These are phyloP conservation scores for Pocota personata DNA, from an alignment of 2,888 invertebrate genomes.

Conservation along the genomic window DNA sequence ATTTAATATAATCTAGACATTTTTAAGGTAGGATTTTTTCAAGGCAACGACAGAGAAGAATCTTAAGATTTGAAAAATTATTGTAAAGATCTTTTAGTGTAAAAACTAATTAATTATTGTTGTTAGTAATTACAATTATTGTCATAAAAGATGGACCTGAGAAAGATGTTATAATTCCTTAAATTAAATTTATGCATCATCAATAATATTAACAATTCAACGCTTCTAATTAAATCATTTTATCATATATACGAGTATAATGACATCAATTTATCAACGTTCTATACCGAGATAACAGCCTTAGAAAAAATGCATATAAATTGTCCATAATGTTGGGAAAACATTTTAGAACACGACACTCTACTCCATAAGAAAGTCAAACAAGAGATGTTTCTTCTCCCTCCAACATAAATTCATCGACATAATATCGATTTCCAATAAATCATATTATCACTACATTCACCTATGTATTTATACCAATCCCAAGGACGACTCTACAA, in stretches of 20 bases:
- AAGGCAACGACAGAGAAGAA: no score
- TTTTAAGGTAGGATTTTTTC: no score
- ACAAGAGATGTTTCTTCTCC: background rate
- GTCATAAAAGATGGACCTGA: background rate
- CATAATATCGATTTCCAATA: conserved; percentile 2
- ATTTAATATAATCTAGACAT: no score
- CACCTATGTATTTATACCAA: background rate
- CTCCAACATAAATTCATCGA: background rate
- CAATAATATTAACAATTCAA: background rate
- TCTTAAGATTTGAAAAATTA: no score
- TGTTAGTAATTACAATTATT: background rate
- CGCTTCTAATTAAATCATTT: background rate
- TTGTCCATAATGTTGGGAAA: background rate
- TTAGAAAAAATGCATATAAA: conserved; percentile 4
- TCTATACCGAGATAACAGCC: no score
- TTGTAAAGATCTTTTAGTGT: no score
- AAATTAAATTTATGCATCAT: background rate
- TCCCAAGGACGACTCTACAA: background rate
- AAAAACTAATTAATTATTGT: no score
- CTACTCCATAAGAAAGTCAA: background rate
- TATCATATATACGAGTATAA: no score
- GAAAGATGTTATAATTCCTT: background rate
- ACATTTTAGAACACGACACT: background rate
- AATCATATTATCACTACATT: background rate
- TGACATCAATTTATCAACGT: background rate